These are phyloP conservation scores for Polyodon spathula DNA, from an alignment of 2,113 vertebrate genomes.

Conservation along the genomic window DNA sequence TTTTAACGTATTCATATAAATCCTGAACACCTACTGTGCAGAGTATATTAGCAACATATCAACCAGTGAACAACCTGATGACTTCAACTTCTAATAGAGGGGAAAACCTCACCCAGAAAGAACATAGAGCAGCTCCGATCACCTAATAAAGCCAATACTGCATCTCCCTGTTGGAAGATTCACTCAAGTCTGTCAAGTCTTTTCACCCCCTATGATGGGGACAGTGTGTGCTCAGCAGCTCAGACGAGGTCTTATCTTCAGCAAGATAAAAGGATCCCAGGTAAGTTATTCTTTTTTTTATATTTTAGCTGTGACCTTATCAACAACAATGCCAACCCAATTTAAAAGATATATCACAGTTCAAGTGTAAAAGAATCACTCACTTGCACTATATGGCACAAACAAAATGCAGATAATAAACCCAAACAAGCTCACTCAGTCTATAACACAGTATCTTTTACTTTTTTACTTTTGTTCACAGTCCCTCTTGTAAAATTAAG, in stretches of 20 bases:
- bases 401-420: slow-evolving; percentile 20
- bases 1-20: too few relatives aligned
- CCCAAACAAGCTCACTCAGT: slow-evolving; percentile 21
- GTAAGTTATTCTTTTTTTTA: not conserved
- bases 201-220: not conserved
- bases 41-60: too few relatives aligned
- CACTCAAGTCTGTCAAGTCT: slow-evolving; percentile 1
- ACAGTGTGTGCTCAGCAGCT: not conserved
- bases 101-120: not conserved
- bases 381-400: slow-evolving; percentile 6
- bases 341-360: too few relatives aligned
- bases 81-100: not conserved
- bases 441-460: too few relatives aligned
- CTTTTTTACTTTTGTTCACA: too few relatives aligned
- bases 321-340: not conserved
- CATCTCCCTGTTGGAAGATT: not conserved
- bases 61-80: not conserved
- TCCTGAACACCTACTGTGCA: too few relatives aligned
- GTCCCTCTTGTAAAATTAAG: too few relatives aligned
- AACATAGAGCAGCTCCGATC: not conserved
- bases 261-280: slow-evolving; percentile 2
- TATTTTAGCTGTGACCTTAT: slow-evolving; percentile 15
- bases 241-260: not conserved
- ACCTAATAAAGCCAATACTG: not conserved
- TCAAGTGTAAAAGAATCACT: slow-evolving; percentile 10